These are phyloP conservation scores for Stictonetta naevosa DNA, from an alignment of 2,113 vertebrate species.

Conservation along the genomic window DNA sequence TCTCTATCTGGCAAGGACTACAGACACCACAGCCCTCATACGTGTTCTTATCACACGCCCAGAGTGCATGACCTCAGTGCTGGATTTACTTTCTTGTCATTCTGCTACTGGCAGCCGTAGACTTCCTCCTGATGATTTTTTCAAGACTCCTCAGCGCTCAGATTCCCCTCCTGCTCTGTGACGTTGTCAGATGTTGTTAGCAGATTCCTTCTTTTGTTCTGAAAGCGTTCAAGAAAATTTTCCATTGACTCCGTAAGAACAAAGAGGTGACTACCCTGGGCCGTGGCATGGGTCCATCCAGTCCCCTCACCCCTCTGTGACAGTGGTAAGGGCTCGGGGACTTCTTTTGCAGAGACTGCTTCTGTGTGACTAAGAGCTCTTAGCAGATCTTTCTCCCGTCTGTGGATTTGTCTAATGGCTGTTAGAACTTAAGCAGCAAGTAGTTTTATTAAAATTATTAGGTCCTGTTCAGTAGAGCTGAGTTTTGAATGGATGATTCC, in stretches of 20 bases:
- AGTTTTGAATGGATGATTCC: background rate
- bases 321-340: background rate
- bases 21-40: background rate
- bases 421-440: background rate
- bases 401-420: background rate
- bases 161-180: background rate
- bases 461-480: background rate
- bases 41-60: fast-evolving
- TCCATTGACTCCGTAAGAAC: background rate
- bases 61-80: background rate
- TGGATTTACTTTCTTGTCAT: background rate
- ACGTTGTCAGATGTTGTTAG: background rate
- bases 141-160: background rate
- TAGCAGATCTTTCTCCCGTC: background rate
- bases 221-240: background rate
- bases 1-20: background rate
- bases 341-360: background rate
- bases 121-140: background rate
- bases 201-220: background rate
- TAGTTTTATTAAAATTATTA: background rate
- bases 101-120: background rate
- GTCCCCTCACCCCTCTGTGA: background rate
- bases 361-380: background rate
- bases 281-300: background rate
- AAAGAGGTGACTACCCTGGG: background rate